Percentiles rank a stretch among this genome's conserved stretches.
These are phyloP conservation scores for Arenicola marina DNA, from an alignment of 2,888 invertebrate genomes.

Conservation along the genomic window DNA sequence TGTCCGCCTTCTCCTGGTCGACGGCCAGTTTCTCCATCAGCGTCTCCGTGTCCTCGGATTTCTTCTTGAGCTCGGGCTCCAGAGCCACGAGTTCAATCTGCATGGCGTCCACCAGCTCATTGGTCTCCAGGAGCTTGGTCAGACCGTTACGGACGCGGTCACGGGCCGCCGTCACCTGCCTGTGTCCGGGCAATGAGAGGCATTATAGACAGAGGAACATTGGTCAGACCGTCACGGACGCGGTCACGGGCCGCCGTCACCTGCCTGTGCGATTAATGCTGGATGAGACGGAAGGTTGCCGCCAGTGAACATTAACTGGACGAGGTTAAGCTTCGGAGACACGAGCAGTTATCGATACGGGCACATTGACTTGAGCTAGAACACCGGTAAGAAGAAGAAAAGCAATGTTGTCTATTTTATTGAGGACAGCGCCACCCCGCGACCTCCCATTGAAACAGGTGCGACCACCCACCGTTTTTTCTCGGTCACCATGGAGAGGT, in stretches of 20 bases:
- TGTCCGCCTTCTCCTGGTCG: conserved; percentile 80
- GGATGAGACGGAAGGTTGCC: no score
- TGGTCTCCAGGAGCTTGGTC: conserved; percentile 80
- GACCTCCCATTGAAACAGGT: no score
- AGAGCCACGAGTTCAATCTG: conserved; percentile 67
- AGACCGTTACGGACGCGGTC: conserved; percentile 61
- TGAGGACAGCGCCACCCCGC: no score
- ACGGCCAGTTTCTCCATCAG: conserved; percentile 77
- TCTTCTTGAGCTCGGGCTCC: conserved; percentile 79
- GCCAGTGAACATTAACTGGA: no score
- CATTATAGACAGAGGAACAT: no score
- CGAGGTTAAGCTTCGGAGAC: no score
- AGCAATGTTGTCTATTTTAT: background rate
- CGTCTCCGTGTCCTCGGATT: conserved; percentile 76
- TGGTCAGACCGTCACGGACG: conserved; percentile 65
- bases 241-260: conserved; percentile 54
- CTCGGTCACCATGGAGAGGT: conserved; percentile 71
- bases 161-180: conserved; percentile 51
- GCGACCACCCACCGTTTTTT: conserved; percentile 71
- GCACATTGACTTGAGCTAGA: no score
- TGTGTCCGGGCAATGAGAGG: conserved; percentile 23
- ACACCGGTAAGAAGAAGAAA: background rate
- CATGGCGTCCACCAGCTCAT: conserved; percentile 81
- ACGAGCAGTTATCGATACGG: no score
- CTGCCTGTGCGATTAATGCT: no score